phyloP scores from a whole-genome alignment of 1,140 invertebrate species.

The Pissodes strobi region DNA sequence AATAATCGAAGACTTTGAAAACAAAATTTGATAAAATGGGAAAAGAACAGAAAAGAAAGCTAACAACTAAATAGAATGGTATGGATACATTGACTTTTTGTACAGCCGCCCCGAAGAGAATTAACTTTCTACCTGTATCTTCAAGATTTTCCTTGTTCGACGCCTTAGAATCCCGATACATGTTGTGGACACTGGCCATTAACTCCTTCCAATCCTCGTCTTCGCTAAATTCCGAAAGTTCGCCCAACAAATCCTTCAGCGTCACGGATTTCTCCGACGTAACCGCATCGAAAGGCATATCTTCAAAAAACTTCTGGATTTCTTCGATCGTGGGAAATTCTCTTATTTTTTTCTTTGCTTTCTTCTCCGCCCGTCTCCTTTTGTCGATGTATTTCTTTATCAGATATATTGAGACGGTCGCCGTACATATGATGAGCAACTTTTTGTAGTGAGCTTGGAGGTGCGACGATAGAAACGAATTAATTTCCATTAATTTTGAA shows the following conservation, averaged over 20 bases:
- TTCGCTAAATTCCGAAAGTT: constrained; percentile 42
- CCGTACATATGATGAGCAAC: constrained; percentile 26
- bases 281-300: constrained; percentile 34
- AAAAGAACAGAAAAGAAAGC: too few species aligned
- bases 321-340: constrained; percentile 40
- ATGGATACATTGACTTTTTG: too few species aligned
- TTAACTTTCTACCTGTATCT: constrained; percentile 14
- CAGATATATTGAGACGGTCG: constrained; percentile 19
- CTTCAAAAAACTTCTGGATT: constrained; percentile 43
- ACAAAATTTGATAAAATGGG: too few species aligned
- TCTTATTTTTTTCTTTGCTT: constrained; percentile 33
- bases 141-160: not conserved
- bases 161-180: constrained; percentile 20
- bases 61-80: too few species aligned
- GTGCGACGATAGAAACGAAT: constrained; percentile 6
- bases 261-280: constrained; percentile 26
- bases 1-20: too few species aligned
- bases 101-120: too few species aligned
- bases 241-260: constrained; percentile 39
- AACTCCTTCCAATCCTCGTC: constrained; percentile 45
- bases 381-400: constrained; percentile 35
- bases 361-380: not conserved
- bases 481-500: constrained; percentile 14
- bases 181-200: constrained; percentile 36
- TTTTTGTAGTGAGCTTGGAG: constrained; percentile 36